Conservation (phyloP, 2,888 invertebrate genomes). For the Campaea margaritaria region DNA sequence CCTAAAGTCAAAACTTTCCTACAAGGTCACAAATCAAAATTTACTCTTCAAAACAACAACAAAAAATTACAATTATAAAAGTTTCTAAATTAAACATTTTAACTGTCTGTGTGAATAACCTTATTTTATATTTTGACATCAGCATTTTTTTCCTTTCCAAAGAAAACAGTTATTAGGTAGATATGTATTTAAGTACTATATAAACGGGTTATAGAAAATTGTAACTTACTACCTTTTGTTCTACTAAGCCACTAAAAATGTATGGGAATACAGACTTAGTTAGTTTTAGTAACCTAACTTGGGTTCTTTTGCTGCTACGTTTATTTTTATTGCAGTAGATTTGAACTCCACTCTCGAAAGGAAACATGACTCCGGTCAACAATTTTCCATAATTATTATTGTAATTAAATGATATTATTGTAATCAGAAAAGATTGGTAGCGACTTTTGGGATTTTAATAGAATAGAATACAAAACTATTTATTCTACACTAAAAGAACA, state of each 20-base stretch:
- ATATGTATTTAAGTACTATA: no score
- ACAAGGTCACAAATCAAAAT: conserved; percentile 41
- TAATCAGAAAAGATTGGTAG: neutral
- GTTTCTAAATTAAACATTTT: conserved; percentile 4
- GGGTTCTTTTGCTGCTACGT: neutral
- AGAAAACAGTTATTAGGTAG: no score
- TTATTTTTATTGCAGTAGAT: neutral
- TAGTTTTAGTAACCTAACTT: neutral
- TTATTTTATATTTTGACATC: neutral
- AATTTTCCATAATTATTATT: neutral
- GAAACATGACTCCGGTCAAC: neutral
- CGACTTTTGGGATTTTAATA: no score
- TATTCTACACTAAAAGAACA: no score
- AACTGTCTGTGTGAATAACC: neutral
- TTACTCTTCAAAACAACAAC: conserved; percentile 29
- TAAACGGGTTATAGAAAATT: no score
- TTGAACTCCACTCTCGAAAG: neutral
- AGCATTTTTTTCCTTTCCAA: neutral
- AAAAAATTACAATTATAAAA: conserved; percentile 13
- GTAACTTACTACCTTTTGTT: neutral
- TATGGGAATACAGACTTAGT: neutral
- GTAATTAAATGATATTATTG: no score
- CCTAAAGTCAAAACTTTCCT: conserved; percentile 16
- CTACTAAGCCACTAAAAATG: neutral
- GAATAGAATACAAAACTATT: no score